phyloP scores from a whole-genome alignment of 2,888 invertebrate species.

The Drosophila crucigera region DNA sequence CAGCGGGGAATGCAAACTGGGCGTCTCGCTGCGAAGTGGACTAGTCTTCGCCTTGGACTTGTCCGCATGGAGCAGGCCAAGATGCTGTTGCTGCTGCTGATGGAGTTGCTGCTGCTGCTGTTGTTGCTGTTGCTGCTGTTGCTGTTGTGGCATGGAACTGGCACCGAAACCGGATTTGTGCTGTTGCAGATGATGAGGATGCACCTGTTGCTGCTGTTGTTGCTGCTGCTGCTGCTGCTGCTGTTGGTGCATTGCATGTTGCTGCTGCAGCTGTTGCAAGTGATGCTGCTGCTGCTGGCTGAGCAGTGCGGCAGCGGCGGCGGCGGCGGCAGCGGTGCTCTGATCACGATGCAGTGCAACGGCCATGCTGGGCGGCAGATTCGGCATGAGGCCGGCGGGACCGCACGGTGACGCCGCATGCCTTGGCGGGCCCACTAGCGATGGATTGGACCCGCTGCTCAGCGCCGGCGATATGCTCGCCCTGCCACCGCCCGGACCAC shows the following conservation, averaged over 20 bases:
- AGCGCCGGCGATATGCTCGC: constrained; percentile 85
- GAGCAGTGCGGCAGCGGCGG: constrained; percentile 68
- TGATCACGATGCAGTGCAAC: constrained; percentile 82
- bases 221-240: constrained; percentile 50
- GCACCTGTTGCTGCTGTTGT: constrained; percentile 35
- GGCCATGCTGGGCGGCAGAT: constrained; percentile 83
- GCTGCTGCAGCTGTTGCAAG: constrained; percentile 76
- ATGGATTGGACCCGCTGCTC: constrained; percentile 84
- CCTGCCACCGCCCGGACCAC: constrained; percentile 81
- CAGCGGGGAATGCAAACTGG: constrained; percentile 87
- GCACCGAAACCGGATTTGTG: constrained; percentile 77
- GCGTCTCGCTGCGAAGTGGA: constrained; percentile 87
- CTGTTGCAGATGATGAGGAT: constrained; percentile 60
- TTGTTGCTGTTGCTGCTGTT: constrained; percentile 46
- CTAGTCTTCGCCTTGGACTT: constrained; percentile 83
- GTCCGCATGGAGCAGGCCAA: constrained; percentile 39
- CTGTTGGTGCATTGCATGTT: constrained; percentile 71
- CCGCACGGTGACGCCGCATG: constrained; percentile 82
- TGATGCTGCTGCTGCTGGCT: constrained; percentile 80
- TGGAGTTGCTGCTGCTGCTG: constrained; percentile 45
- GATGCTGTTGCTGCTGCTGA: constrained; percentile 36
- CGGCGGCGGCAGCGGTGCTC: constrained; percentile 62
- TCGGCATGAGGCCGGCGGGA: constrained; percentile 75
- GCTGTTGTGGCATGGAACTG: constrained; percentile 69
- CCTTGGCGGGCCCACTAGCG: constrained; percentile 73